Percentiles rank a stretch among this genome's conserved stretches.
Conservation (phyloP, 2,113 vertebrate species). For the Bungarus multicinctus region DNA sequence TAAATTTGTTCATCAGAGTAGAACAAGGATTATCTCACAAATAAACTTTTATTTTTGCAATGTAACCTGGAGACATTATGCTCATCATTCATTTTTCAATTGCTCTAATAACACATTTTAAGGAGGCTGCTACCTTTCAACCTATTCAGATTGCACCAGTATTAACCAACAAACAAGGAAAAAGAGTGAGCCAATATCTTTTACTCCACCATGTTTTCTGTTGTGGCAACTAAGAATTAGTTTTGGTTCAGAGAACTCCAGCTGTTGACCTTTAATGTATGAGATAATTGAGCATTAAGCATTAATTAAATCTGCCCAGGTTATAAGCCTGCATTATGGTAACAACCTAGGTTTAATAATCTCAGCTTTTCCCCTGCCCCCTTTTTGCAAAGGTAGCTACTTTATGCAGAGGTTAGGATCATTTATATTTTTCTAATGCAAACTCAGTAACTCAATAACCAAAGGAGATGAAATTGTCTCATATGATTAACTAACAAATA, state of each 20-base stretch:
- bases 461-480: background rate
- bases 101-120: background rate
- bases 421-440: background rate
- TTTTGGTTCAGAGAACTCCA: background rate
- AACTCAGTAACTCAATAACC: background rate
- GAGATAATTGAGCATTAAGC: background rate
- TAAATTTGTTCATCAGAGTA: background rate
- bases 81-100: background rate
- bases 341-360: background rate
- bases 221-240: background rate
- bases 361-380: background rate
- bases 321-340: background rate
- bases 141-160: background rate
- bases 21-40: background rate
- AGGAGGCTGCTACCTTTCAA: background rate
- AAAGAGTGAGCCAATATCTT: background rate
- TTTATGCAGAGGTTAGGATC: background rate
- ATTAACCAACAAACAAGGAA: background rate
- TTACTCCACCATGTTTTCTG: background rate
- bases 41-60: background rate
- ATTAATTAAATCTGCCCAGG: background rate
- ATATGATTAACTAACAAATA: background rate
- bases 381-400: background rate
- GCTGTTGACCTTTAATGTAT: background rate
- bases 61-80: background rate